These are phyloP conservation scores for Heteropelma amictum DNA, from an alignment of 2,888 invertebrate genomes.

Conservation along the genomic window DNA sequence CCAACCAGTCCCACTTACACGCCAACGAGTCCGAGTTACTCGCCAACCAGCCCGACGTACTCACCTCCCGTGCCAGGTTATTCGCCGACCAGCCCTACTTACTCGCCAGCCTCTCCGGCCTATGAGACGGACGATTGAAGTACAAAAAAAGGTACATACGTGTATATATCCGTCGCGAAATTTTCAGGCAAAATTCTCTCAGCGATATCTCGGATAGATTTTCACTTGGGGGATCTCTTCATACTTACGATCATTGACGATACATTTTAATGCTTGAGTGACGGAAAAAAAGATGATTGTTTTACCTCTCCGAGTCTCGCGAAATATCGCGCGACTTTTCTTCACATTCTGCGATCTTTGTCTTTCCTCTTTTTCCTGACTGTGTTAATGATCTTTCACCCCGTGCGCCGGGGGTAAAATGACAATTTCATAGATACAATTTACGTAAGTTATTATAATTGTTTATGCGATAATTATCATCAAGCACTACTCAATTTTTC, in stretches of 20 bases:
- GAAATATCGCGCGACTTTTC: too few species aligned
- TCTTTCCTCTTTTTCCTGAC: too few species aligned
- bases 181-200: too few species aligned
- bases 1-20: slow-evolving; percentile 90
- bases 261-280: too few species aligned
- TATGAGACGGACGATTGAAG: slow-evolving; percentile 80
- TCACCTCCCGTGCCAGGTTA: slow-evolving; percentile 84
- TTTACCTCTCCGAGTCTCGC: too few species aligned
- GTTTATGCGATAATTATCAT: slow-evolving; percentile 27
- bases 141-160: neutral
- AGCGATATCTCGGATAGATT: neutral
- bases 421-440: neutral
- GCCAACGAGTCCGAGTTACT: slow-evolving; percentile 88
- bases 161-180: neutral
- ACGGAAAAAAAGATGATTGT: too few species aligned
- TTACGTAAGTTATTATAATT: slow-evolving; percentile 45
- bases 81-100: slow-evolving; percentile 81
- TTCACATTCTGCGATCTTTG: neutral
- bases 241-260: too few species aligned
- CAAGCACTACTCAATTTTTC: slow-evolving; percentile 17
- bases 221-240: too few species aligned
- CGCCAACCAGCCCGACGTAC: slow-evolving; percentile 88
- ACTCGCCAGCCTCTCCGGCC: slow-evolving; percentile 84
- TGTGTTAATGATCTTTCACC: neutral
- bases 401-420: neutral